Evolutionary conservation across 2,113 vertebrate genomes (phyloP), one percentile per base, ranked within the genome.

Genomic region (Scophthalmus maximus): DNA sequence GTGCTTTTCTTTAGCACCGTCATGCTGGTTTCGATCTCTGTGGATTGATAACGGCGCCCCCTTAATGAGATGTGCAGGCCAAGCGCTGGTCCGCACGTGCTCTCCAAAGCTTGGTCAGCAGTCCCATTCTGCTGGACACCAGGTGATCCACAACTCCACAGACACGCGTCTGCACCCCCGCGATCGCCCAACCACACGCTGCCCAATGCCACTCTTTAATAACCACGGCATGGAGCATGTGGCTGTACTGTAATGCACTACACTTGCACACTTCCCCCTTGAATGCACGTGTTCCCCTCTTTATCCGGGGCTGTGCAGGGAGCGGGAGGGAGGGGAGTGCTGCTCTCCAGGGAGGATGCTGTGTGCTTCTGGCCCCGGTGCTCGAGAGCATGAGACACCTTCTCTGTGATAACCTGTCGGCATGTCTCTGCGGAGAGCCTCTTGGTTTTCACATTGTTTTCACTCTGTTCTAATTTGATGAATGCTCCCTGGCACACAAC

Each of bases 381-480:
- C 82, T 88, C 56, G 11, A 80, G 79, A 81, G 81, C 76, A 67
- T 73, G 70, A 89, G 87, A 84, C 87, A 90, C 89, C 89, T 85
- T 88, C 82, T 77, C 83, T 87, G 88, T 90, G 88, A 91, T 92
- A 92, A 91, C 91, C 92, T 91, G 91, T 89, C 87, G 61, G 83
- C 66, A 46, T 56, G 76, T 85, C 91, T 86, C 88, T 36, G 57
- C 56, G 87, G 90, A 89, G 76, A 81, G 65, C 64, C 18, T n/a
- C 66, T n/a, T 55, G 68, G 74, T 84, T 87, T 78, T 81, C 82
- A 79, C 88, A 82, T 84, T 91, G 88, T 88, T 92, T 91, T 89
- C 89, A 86, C 81, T 84, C 82, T 79, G 82, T 87, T 92, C 88
- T 90, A 91, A 90, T 91, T 87, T 94, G 92, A 93, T 92, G 90